Percentiles rank a stretch among this genome's conserved stretches.
phyloP scores from a whole-genome alignment of 2,888 invertebrate genomes.

The Xanthostigma xanthostigma region DNA sequence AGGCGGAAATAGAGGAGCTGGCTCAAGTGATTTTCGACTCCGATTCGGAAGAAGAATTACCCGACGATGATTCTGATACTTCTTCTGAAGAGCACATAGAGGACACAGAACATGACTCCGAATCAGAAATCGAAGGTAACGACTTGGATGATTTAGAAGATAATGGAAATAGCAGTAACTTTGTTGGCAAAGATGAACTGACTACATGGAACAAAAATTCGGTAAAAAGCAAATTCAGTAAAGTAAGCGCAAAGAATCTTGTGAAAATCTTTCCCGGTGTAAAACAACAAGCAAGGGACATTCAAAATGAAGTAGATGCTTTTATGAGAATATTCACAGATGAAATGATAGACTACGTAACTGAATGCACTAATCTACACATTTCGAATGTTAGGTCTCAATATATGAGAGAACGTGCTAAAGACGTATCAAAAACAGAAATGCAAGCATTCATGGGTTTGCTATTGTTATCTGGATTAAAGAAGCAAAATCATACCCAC shows the following conservation, averaged over 20 bases:
- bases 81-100: constrained; percentile 4
- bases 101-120: constrained; percentile 4
- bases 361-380: constrained; percentile 13
- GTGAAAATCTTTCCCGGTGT: no score
- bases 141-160: constrained; percentile 6
- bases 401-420: constrained; percentile 11
- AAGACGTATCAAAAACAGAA: constrained; percentile 12
- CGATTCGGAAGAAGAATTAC: constrained; percentile 5
- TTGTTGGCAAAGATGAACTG: constrained; percentile 1
- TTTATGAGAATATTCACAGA: constrained; percentile 9
- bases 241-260: no score
- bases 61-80: constrained; percentile 4
- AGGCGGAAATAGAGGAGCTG: constrained; percentile 8
- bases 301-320: constrained; percentile 4
- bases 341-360: constrained; percentile 12
- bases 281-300: not conserved
- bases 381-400: constrained; percentile 10
- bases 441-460: constrained; percentile 13
- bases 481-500: constrained; percentile 14
- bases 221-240: no score
- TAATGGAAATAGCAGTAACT: constrained; percentile 4
- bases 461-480: constrained; percentile 11
- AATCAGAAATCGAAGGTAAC: constrained; percentile 8
- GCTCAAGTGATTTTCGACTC: constrained; percentile 8
- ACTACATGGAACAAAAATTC: no score